These are phyloP conservation scores for Aurelia aurita complex sp. Pacific DNA, from an alignment of 30 jellyfish, hydroid and myxozoan genomes.

Conservation along the genomic window DNA sequence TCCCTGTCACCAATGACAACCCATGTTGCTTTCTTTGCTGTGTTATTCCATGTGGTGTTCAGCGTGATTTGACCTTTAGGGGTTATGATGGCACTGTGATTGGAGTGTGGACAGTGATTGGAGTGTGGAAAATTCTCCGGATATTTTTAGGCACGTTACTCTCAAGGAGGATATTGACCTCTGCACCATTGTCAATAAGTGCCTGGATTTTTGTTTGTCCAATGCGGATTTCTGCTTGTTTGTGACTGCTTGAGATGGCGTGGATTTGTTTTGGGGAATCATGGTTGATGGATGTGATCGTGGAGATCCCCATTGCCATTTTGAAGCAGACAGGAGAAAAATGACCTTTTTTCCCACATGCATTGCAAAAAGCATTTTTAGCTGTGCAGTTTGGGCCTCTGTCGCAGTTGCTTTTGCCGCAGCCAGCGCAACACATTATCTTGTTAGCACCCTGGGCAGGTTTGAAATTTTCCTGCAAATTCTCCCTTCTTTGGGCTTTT, in stretches of 20 bases:
- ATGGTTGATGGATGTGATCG: no score
- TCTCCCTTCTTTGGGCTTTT: no score
- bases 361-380: constrained; percentile 17
- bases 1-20: no score
- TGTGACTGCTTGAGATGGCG: neutral
- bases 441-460: constrained; percentile 7
- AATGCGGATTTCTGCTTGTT: constrained; percentile 4
- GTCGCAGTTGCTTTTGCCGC: constrained; percentile 19
- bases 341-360: constrained; percentile 17
- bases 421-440: constrained; percentile 22
- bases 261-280: no score
- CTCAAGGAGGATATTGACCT: constrained; percentile 21
- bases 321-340: no score
- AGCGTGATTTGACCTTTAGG: no score
- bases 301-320: no score
- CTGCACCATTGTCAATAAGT: constrained; percentile 39
- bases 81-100: no score
- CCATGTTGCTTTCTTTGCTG: no score
- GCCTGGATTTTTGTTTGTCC: constrained; percentile 2
- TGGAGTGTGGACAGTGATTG: neutral
- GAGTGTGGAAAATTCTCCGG: constrained; percentile 16
- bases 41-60: no score
- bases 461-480: neutral
- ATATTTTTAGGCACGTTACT: neutral
- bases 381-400: constrained; percentile 14